Evolutionary conservation across 92 coral and sea anemone genomes (phyloP), one percentile per base, ranked within the genome.

Genomic region (Umimayanthus kanabou): DNA sequence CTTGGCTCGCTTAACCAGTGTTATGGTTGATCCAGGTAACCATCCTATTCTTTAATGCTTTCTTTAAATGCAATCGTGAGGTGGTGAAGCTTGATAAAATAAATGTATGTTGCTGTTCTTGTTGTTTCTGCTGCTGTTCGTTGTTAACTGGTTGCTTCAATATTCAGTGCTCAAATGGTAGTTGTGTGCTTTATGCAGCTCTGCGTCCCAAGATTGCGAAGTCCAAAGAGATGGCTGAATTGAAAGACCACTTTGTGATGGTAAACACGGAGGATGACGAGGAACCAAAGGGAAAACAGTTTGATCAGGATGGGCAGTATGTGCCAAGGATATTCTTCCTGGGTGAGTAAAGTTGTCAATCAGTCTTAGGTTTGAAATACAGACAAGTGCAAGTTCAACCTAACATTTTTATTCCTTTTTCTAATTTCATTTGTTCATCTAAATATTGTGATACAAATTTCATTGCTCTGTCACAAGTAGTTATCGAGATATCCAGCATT

Each of bases 201-300:
- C 94, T 96, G 39, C 95, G 92, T 73, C 98, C 98, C 69, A 94
- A 96, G 89, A 90, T 96, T 84, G 96, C 98, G 15, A 89, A 64
- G 29, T 94, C 98, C 13, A 88, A 91, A 53, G 92, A 94, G 75
- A 91, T 96, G 76, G 93, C 90, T 18, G 88, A 93, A 40, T 47
- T 96, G 91, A 94, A 95, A 66, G 82, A 95, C 73, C 89, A 89
- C 58, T 96, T 96, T 82, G 98, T 96, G 65, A 94, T 96, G 98
- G 98, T 96, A 39, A 96, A 96, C 90, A 96, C 97, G 28, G 98
- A 96, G 78, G 98, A 94, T 78, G 94, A 94, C 67, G 98, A 96
- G 33, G 98, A 96, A 73, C 98, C 98, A n/a, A 86, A 91, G 39
- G 98, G 95, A 47, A 94, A 94, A 73, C 94, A 94, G 84, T 96